A percentile compares a stretch with the other conserved stretches of the same genome.
phyloP scores from a whole-genome alignment of 2,113 vertebrate species.

The Diphyllodes magnificus region DNA sequence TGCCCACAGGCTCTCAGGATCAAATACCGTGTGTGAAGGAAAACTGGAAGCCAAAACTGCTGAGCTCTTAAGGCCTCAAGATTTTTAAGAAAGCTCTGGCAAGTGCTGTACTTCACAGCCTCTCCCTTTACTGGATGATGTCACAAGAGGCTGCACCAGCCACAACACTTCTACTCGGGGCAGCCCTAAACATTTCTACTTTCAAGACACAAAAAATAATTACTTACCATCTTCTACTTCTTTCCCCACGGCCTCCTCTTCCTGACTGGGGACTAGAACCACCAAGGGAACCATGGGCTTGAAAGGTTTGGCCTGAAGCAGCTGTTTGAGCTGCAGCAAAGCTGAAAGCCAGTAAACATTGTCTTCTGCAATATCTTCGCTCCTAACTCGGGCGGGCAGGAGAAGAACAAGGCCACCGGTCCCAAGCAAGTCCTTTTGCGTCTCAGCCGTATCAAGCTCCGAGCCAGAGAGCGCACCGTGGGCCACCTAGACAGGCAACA shows the following conservation, averaged over 20 bases:
- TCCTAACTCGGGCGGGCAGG: conserved; percentile 70
- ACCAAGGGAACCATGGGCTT: conserved; percentile 80
- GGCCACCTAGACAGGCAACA: conserved; percentile 66
- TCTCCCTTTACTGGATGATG: background rate
- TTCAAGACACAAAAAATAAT: background rate
- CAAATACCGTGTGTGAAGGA: background rate
- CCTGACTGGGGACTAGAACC: conserved; percentile 75
- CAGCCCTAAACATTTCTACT: background rate
- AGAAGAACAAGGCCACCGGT: conserved; percentile 82
- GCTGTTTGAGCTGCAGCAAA: conserved; percentile 86
- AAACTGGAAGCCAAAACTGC: background rate
- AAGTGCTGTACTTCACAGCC: background rate
- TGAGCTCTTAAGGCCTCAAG: background rate
- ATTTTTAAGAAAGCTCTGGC: background rate
- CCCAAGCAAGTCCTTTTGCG: conserved; percentile 81
- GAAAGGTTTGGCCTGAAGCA: conserved; percentile 86
- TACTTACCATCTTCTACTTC: conserved; percentile 70
- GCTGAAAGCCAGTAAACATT: conserved; percentile 86
- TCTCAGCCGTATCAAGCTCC: conserved; percentile 73
- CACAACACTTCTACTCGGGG: accelerated
- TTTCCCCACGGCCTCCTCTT: background rate
- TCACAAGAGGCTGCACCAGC: background rate
- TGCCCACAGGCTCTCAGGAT: background rate
- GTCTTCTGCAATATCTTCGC: conserved; percentile 59
- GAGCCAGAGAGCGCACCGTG: conserved; percentile 73